phyloP scores from a whole-genome alignment of 1,140 invertebrate genomes.

The Aphis gossypii region DNA sequence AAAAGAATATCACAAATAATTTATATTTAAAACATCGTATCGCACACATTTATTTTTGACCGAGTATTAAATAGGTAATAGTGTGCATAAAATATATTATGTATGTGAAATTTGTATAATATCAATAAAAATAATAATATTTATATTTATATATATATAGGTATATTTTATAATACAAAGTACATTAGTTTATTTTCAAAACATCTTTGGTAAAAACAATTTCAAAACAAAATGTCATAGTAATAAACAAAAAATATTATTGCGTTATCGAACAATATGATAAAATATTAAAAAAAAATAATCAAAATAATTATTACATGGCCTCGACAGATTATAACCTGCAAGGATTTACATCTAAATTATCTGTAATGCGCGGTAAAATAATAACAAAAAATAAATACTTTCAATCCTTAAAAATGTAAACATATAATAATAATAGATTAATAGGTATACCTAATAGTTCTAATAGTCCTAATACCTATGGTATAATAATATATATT shows the following conservation, averaged over 20 bases:
- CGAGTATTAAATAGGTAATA: neutral
- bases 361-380: neutral
- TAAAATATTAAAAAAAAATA: neutral
- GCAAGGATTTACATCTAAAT: neutral
- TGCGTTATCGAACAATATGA: neutral
- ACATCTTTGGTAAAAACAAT: constrained; percentile 43
- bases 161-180: neutral
- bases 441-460: neutral
- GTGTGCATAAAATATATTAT: neutral
- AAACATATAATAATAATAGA: neutral
- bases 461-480: neutral
- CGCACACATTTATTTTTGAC: neutral
- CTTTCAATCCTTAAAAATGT: neutral
- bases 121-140: neutral
- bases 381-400: constrained; percentile 23
- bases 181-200: neutral
- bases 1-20: neutral
- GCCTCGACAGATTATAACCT: neutral
- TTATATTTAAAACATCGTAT: neutral
- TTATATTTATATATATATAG: neutral
- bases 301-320: neutral
- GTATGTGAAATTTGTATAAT: neutral
- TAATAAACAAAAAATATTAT: constrained; percentile 30
- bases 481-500: neutral
- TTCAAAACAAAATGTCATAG: neutral